A percentile compares a stretch with the other conserved stretches of the same genome.
These are phyloP conservation scores for Crenichthys baileyi DNA, from an alignment of 2,797 vertebrate genomes.

Conservation along the genomic window DNA sequence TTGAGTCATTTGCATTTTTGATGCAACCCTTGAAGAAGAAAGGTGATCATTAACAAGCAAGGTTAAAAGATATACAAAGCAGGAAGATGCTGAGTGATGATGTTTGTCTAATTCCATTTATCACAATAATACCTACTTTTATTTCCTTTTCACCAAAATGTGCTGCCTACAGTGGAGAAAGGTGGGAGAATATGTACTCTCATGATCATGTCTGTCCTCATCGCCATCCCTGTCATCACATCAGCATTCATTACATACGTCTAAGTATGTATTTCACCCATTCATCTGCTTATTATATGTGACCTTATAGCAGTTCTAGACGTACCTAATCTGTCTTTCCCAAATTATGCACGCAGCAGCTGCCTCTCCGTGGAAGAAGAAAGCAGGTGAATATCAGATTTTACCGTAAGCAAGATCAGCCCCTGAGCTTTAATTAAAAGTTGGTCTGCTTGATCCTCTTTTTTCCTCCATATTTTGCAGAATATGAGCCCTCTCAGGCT, in stretches of 20 bases:
- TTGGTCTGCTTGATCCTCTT: conserved; percentile 59
- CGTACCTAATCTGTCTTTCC: conserved; percentile 65
- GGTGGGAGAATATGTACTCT: conserved; percentile 77
- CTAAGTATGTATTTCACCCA: conserved; percentile 72
- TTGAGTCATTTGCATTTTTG: conserved; percentile 29
- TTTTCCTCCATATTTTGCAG: conserved; percentile 66
- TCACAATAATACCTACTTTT: conserved; percentile 26
- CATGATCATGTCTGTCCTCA: conserved; percentile 63
- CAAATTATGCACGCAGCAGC: conserved; percentile 69
- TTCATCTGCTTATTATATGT: conserved; percentile 50
- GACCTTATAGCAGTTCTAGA: conserved; percentile 30
- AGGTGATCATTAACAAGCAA: conserved; percentile 40
- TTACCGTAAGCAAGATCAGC: conserved; percentile 63
- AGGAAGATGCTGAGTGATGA: conserved; percentile 25
- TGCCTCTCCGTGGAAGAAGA: conserved; percentile 93
- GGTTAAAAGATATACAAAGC: conserved; percentile 13
- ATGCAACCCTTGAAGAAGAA: conserved; percentile 18
- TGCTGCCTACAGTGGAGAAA: conserved; percentile 82
- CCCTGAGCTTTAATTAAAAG: conserved; percentile 71
- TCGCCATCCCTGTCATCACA: conserved; percentile 61
- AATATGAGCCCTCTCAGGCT: conserved; percentile 87
- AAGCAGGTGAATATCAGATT: conserved; percentile 84
- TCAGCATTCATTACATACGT: conserved; percentile 66
- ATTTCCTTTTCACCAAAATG: conserved; percentile 18
- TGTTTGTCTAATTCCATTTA: not conserved